A percentile compares a stretch with the other conserved stretches of the same genome.
Evolutionary conservation across 2,113 vertebrate genomes (phyloP).

Genomic region (Gallinago undulata): DNA sequence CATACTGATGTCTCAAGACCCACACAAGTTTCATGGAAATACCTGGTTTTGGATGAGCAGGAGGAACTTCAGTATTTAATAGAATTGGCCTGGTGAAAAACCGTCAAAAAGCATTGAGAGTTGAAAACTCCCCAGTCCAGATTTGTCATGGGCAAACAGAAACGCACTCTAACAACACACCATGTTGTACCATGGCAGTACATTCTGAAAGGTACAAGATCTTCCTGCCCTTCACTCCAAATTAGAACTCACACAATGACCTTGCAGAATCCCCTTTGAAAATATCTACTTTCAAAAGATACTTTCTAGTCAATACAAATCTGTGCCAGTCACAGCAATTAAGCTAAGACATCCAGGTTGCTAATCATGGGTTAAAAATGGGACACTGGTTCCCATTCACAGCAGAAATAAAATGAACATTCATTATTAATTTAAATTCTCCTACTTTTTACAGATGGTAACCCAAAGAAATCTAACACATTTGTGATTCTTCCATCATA

Average conservation of each 20-base stretch:
- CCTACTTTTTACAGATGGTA: background rate
- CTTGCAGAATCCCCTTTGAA: background rate
- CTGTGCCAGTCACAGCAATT: background rate
- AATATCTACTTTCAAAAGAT: background rate
- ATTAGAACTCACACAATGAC: background rate
- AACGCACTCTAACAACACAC: background rate
- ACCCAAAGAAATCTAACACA: background rate
- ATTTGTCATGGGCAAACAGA: background rate
- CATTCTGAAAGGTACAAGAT: background rate
- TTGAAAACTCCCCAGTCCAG: background rate
- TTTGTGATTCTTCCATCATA: background rate
- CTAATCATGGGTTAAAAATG: background rate
- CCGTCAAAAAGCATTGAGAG: background rate
- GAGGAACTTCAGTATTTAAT: background rate
- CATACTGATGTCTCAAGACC: background rate
- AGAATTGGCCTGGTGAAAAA: background rate
- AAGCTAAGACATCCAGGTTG: background rate
- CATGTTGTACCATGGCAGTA: no score
- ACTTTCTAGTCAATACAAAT: background rate
- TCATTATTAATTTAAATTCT: background rate
- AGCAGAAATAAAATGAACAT: background rate
- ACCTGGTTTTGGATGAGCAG: background rate
- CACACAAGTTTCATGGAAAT: background rate
- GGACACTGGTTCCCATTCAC: background rate
- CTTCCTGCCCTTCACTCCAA: background rate